These are phyloP conservation scores for Hydrozoanthus tunicans DNA, from an alignment of 64 coral and sea anemone genomes.

Conservation along the genomic window DNA sequence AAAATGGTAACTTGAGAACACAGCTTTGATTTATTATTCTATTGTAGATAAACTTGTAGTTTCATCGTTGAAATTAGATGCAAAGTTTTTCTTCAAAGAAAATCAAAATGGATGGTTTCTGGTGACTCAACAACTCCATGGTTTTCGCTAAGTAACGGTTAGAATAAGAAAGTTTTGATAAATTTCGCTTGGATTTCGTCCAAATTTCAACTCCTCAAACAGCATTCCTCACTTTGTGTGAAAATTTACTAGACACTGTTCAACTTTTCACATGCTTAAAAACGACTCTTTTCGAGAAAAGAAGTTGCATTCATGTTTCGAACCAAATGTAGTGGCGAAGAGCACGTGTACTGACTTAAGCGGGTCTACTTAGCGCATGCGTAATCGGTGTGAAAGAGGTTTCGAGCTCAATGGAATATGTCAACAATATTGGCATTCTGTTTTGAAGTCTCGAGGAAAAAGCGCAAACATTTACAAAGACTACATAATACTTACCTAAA, in stretches of 20 bases:
- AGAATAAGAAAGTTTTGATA: not conserved
- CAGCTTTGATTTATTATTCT: not conserved
- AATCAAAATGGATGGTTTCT: slow-evolving; percentile 53
- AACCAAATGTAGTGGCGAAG: not conserved
- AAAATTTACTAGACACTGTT: slow-evolving; percentile 5
- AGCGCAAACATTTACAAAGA: slow-evolving; percentile 46
- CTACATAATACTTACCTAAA: slow-evolving; percentile 14
- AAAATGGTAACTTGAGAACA: not conserved
- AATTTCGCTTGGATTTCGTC: not conserved
- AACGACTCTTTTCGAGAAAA: slow-evolving; percentile 21
- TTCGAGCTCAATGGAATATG: not conserved
- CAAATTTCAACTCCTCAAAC: slow-evolving; percentile 7
- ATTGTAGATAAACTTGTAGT: not conserved
- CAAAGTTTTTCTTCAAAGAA: slow-evolving; percentile 18
- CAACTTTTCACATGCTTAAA: slow-evolving; percentile 11
- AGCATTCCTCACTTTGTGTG: not conserved
- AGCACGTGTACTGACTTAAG: slow-evolving; percentile 14
- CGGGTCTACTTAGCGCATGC: not conserved
- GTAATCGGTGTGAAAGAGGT: not conserved
- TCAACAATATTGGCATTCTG: slow-evolving; percentile 1
- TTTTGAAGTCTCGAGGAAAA: not conserved
- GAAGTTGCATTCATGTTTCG: slow-evolving; percentile 15
- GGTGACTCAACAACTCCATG: not conserved
- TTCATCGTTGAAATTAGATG: not conserved
- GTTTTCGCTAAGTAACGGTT: slow-evolving; percentile 14